A percentile compares a stretch with the other conserved stretches of the same genome.
Evolutionary conservation across 2,113 vertebrate species (phyloP).

Genomic region (Cynoglossus semilaevis): DNA sequence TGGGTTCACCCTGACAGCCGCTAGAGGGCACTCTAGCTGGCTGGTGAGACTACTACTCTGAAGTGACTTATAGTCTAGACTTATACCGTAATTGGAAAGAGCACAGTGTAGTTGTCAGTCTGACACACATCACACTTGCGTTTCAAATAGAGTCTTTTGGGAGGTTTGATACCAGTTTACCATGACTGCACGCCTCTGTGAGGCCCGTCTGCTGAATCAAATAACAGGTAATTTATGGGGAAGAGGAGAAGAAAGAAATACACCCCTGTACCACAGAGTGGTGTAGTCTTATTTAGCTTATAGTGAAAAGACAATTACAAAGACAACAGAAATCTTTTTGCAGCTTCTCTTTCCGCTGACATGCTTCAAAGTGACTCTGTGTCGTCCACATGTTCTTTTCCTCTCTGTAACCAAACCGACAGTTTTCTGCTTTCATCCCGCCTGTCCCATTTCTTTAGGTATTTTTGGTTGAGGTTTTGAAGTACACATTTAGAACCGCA

Average conservation of each 20-base stretch:
- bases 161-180: too few relatives aligned
- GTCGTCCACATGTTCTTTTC: not conserved
- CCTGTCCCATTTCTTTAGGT: slow-evolving; percentile 35
- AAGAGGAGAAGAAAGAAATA: slow-evolving; percentile 30
- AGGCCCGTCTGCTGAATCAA: too few relatives aligned
- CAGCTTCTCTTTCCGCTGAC: slow-evolving; percentile 25
- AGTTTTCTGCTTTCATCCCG: slow-evolving; percentile 35
- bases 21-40: too few relatives aligned
- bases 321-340: slow-evolving; percentile 27
- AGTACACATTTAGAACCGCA: slow-evolving; percentile 28
- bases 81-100: too few relatives aligned
- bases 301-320: slow-evolving; percentile 32
- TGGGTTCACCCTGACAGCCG: too few relatives aligned
- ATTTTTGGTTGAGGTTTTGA: slow-evolving; percentile 10
- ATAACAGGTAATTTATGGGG: slow-evolving; percentile 17
- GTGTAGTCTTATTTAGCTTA: slow-evolving; percentile 18
- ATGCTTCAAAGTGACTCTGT: slow-evolving; percentile 16
- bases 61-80: too few relatives aligned
- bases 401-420: slow-evolving; percentile 11
- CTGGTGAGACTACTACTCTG: too few relatives aligned
- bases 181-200: too few relatives aligned
- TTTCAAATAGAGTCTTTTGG: too few relatives aligned
- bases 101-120: too few relatives aligned
- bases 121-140: too few relatives aligned
- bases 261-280: too few relatives aligned